Conservation (phyloP, 1,140 invertebrate species). For the Spodoptera litura region DNA sequence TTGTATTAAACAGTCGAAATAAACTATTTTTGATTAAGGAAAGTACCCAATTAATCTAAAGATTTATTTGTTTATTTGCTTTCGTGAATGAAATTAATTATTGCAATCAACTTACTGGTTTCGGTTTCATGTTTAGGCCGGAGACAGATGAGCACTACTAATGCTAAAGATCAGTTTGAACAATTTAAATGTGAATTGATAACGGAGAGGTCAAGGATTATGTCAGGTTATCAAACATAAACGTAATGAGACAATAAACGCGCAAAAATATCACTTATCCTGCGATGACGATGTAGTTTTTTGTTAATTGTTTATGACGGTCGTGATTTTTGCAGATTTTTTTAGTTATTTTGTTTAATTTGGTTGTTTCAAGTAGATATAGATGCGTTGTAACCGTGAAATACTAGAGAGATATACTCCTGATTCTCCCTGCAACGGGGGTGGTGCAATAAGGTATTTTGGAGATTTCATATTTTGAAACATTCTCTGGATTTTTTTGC, state of each 20-base stretch:
- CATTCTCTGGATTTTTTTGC: too few species aligned
- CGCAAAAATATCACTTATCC: conserved; percentile 23
- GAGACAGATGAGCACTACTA: neutral
- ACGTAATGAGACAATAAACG: conserved; percentile 5
- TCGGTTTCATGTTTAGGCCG: conserved; percentile 34
- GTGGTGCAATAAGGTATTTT: too few species aligned
- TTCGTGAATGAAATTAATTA: neutral
- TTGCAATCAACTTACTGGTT: conserved; percentile 31
- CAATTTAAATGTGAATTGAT: conserved; percentile 43
- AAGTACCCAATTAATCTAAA: too few species aligned
- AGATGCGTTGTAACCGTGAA: too few species aligned
- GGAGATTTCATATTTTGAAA: too few species aligned
- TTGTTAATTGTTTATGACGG: neutral
- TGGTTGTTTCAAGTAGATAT: too few species aligned
- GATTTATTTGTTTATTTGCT: too few species aligned
- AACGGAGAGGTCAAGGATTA: conserved; percentile 5
- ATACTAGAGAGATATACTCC: too few species aligned
- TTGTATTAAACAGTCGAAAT: too few species aligned
- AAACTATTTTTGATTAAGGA: too few species aligned
- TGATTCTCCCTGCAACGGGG: too few species aligned
- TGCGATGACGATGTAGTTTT: neutral
- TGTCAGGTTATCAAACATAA: neutral
- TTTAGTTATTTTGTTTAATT: neutral
- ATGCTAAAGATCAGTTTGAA: neutral
- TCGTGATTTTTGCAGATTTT: neutral